phyloP scores from a whole-genome alignment of 1,140 invertebrate species.

The Drosophila punjabiensis region DNA sequence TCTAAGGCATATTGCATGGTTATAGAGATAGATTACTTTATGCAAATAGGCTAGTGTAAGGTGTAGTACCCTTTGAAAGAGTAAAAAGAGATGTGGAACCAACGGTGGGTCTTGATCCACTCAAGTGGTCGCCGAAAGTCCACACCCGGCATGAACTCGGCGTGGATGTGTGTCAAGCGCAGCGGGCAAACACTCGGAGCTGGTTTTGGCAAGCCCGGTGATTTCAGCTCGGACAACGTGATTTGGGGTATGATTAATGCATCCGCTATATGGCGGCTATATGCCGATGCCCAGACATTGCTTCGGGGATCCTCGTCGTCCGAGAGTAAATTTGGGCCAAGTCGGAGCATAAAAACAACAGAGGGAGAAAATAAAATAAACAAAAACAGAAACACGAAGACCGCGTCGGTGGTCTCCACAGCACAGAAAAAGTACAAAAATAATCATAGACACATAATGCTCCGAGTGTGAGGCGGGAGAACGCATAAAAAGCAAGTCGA shows the following conservation, averaged over 20 bases:
- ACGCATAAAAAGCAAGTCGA: conserved; percentile 40
- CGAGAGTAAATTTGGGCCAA: conserved; percentile 67
- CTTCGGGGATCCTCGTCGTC: conserved; percentile 45
- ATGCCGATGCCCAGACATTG: conserved; percentile 59
- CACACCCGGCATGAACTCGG: conserved; percentile 15
- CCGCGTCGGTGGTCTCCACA: conserved; percentile 46
- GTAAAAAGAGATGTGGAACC: not conserved
- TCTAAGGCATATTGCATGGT: no score
- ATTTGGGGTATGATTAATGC: conserved; percentile 74
- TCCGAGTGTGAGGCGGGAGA: conserved; percentile 43
- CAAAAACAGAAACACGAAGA: conserved; percentile 61
- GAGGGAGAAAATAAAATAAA: conserved; percentile 61
- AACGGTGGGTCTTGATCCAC: conserved; percentile 35
- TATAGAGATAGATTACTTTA: no score
- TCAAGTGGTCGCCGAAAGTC: conserved; percentile 20
- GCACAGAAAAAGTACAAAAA: conserved; percentile 31
- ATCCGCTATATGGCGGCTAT: conserved; percentile 44
- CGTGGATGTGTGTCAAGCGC: conserved; percentile 75
- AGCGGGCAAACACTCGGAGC: conserved; percentile 71
- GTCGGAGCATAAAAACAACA: conserved; percentile 63
- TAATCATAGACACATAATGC: conserved; percentile 56
- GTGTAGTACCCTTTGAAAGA: not conserved
- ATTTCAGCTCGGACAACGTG: conserved; percentile 44
- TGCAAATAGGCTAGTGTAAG: not conserved
- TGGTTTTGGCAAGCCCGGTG: conserved; percentile 48